Evolutionary conservation across 2,888 invertebrate species (phyloP), one percentile per base, ranked within the genome.

Genomic region (Tetheella fluctuosa): DNA sequence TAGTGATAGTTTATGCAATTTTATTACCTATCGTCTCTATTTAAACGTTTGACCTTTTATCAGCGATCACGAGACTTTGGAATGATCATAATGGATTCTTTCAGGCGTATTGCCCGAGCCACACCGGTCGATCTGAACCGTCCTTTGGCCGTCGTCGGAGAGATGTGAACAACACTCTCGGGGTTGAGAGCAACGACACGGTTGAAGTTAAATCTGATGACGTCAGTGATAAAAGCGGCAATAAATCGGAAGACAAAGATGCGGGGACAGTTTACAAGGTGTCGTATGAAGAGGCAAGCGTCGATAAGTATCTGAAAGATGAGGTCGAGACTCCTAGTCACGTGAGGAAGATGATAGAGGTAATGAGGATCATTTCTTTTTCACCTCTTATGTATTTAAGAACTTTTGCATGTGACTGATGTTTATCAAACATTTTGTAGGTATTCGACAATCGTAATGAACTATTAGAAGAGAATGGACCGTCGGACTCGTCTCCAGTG

Each of bases 261-360:
- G 72, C 73, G 17, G 85, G 81, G 6, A 78, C 79, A 1, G 85
- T 89, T 7, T 90, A 86, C 76, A 90, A 91, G 77, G 86, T 85
- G 62, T 91, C 86, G 2, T 89, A 78, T 69, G 93, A 84, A 83
- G 88, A 88, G 63, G 88, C 91, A 0, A 83, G 74, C 0, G 89
- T 92, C 20, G 90, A 90, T 68, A 88, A 90, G 57, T 91, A 93
- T 69, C 83, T 93, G 58, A 93, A 94, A 66, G 90, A 94, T 48
- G 93, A 93, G 48, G 92, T 93, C 10, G 94, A 94, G 58, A 94
- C 94, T 3, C 95, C 95, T 15, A 97, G 97, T 81, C 97, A 96
- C 82, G 97, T 98, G 34, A 93, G 97, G 68, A 97, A 97, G 92
- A 97, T 97, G 96, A 97, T 97, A 70, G 97, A 97, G 94, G 97